Base-by-base conservation (phyloP, 1,140 invertebrate genomes). In the Cyclina sinensis region DNA sequence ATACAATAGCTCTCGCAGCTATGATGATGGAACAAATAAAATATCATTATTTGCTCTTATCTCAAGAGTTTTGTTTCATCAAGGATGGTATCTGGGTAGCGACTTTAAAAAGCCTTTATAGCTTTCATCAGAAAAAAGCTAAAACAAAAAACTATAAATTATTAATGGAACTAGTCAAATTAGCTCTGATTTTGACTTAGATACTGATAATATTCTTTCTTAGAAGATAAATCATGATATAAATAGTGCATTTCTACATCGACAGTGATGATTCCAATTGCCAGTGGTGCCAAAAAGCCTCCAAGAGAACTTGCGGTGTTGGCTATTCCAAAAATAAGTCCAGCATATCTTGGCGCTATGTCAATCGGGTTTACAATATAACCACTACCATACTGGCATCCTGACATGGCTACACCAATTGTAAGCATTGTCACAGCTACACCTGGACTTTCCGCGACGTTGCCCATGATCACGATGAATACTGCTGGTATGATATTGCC, bases 331-430 rank as follows among this genome's bases (percentile, higher is more conserved):
- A 95, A 93, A 32, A 95, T 87, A 27, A 94, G 92, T 14, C 90
- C 90, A 18, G 91, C 94, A 74, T 94, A 94, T 89, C 97, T 97
- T 18, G 98, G 97, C 5, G 98, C 98, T 87, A 98, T 97, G 94
- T 98, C 98, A 92, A 98, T 94, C 92, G 98, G 97, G 95, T 98
- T 98, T 14, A 98, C 97, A 92, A 97, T 97, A 94, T 91, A 98
- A 73, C 97, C 98, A 12, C 98, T 37, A 97, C 97, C 37, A 98
- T 89, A 90, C 27, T 88, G 86, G 74, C 86, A 91, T n/a, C 98
- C 98, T 91, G 97, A 97, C 76, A 97, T 96, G 18, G 97, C 97
- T 16, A 98, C 96, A 16, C 96, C 97, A 0, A 97, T 93, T 0
- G 97, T 97, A 96, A 98, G 97, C 0, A 98, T 94, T 92, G 97